phyloP scores from a whole-genome alignment of 2,113 vertebrate species.

The Halcyon malimbica region DNA sequence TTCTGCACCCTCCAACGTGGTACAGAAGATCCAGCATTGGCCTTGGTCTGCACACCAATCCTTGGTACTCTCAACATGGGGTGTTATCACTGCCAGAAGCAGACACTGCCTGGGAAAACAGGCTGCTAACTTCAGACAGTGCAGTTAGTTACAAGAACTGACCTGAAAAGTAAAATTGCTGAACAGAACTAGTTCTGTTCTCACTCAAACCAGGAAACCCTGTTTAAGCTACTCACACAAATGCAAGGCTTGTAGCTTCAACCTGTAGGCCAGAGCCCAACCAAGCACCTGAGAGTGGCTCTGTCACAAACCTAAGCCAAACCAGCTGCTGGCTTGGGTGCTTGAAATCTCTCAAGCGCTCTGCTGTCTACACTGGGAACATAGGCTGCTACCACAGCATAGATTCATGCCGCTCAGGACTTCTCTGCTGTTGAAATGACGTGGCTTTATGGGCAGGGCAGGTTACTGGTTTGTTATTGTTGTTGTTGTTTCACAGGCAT shows the following conservation, averaged over 20 bases:
- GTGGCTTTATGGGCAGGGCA: not conserved
- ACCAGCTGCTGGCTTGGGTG: not conserved
- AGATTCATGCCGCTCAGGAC: not conserved
- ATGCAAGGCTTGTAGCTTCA: not conserved
- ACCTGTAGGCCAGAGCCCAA: not conserved
- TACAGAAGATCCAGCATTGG: too few relatives aligned
- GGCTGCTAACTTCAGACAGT: too few relatives aligned
- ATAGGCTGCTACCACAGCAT: not conserved
- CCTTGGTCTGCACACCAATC: too few relatives aligned
- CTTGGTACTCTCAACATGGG: too few relatives aligned
- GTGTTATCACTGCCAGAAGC: too few relatives aligned
- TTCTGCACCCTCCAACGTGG: too few relatives aligned
- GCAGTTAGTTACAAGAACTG: too few relatives aligned
- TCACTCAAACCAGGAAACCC: too few relatives aligned
- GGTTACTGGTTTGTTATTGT: not conserved
- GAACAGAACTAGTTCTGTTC: too few relatives aligned
- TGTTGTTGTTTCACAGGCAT: not conserved
- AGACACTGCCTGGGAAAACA: too few relatives aligned
- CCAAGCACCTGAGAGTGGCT: not conserved
- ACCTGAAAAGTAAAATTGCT: too few relatives aligned
- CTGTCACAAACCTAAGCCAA: not conserved
- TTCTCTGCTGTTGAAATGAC: not conserved
- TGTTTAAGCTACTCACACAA: not conserved
- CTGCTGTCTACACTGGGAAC: fast-evolving
- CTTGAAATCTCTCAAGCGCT: not conserved